A percentile compares a stretch with the other conserved stretches of the same genome.
Evolutionary conservation across 2,888 invertebrate genomes (phyloP).

Genomic region (Argyresthia goedartella): DNA sequence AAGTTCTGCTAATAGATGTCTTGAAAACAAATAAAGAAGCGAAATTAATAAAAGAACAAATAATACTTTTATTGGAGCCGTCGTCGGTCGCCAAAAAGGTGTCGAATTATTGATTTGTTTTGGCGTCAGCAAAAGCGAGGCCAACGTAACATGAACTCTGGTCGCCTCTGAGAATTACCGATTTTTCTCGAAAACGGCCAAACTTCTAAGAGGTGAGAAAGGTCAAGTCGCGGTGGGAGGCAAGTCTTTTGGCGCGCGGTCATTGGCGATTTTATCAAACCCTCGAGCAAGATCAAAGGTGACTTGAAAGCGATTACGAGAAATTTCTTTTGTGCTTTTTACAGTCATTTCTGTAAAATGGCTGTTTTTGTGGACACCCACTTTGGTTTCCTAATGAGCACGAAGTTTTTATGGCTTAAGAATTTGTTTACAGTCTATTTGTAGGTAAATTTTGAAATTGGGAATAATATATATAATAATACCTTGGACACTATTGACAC

Average conservation of each 20-base stretch:
- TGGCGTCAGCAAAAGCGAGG: neutral
- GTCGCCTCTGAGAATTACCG: neutral
- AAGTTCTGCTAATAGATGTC: too few species aligned
- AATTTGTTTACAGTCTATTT: neutral
- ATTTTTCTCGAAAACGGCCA: neutral
- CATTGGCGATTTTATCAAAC: conserved; percentile 2
- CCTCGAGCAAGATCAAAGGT: conserved; percentile 4
- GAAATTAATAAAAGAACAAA: conserved; percentile 6
- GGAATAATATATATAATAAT: too few species aligned
- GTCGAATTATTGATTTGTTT: conserved; percentile 39
- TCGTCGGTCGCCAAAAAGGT: conserved; percentile 16
- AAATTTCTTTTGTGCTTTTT: conserved; percentile 6
- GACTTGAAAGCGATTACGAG: conserved; percentile 4
- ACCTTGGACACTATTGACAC: too few species aligned
- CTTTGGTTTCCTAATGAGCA: conserved; percentile 1
- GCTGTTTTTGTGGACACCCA: conserved; percentile 4
- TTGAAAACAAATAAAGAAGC: neutral
- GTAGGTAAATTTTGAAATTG: too few species aligned
- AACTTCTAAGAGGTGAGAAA: neutral
- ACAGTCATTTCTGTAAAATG: conserved; percentile 3
- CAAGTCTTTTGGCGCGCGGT: neutral
- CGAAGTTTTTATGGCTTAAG: neutral
- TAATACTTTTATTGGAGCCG: neutral
- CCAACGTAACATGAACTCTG: neutral
- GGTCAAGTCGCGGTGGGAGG: neutral